These are phyloP conservation scores for Lagopus leucura DNA, from an alignment of 2,113 vertebrate genomes.

Conservation along the genomic window DNA sequence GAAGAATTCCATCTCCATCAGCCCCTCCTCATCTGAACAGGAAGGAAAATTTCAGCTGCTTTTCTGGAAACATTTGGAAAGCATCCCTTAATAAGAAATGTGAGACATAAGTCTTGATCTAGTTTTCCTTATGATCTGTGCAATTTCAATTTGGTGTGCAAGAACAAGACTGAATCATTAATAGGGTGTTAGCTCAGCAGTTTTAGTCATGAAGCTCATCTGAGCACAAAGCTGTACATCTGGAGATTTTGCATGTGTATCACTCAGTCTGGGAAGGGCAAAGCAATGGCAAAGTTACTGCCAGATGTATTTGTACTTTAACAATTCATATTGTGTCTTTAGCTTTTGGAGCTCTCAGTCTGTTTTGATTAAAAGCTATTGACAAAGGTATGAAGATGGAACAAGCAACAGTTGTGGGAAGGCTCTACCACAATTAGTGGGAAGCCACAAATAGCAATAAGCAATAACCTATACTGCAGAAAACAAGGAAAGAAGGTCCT, in stretches of 20 bases:
- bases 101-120: not conserved
- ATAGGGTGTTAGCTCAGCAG: not conserved
- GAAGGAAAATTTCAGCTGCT: not conserved
- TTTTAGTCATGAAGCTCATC: not conserved
- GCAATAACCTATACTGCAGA: not conserved
- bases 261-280: not conserved
- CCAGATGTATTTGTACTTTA: fast-evolving
- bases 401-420: not conserved
- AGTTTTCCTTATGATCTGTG: not conserved
- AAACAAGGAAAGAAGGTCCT: not conserved
- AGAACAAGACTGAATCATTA: not conserved
- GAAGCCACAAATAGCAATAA: not conserved
- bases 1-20: not conserved
- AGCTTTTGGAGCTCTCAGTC: not conserved
- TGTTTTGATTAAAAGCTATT: not conserved
- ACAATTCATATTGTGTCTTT: not conserved
- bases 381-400: not conserved
- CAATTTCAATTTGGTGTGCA: not conserved
- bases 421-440: not conserved
- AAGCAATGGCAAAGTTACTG: not conserved
- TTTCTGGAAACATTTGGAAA: not conserved
- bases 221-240: not conserved
- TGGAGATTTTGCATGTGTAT: not conserved
- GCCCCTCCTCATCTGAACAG: not conserved
- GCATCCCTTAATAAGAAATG: not conserved